A percentile compares a stretch with the other conserved stretches of the same genome.
phyloP scores from a whole-genome alignment of 1,140 invertebrate genomes.

The Hylaeus volcanicus region DNA sequence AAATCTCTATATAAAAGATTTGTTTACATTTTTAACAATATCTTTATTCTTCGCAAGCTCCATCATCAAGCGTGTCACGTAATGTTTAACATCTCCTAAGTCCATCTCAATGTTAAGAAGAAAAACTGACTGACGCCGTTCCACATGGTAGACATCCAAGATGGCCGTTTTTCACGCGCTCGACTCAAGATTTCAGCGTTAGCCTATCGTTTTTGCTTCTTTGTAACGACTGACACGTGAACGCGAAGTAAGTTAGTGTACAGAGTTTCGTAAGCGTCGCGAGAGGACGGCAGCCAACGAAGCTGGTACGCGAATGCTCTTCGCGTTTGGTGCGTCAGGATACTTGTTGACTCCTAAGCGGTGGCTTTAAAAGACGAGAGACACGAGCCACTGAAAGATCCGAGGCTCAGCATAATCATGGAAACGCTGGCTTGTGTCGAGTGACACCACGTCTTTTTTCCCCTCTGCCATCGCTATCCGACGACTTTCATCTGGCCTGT shows the following conservation, averaged over 20 bases:
- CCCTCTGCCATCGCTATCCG: background rate
- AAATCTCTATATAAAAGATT: too few species aligned
- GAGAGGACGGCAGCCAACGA: conserved; percentile 6
- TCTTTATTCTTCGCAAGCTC: too few species aligned
- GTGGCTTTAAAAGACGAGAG: conserved; percentile 28
- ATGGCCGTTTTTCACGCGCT: background rate
- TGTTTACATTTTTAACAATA: too few species aligned
- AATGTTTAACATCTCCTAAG: too few species aligned
- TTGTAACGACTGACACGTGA: background rate
- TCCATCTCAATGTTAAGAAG: too few species aligned
- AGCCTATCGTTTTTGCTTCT: background rate
- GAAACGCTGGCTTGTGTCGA: conserved; percentile 32
- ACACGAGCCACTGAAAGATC: conserved; percentile 48
- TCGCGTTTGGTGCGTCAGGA: conserved; percentile 16
- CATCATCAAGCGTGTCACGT: too few species aligned
- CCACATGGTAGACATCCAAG: too few species aligned
- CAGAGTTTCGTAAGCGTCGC: conserved; percentile 5
- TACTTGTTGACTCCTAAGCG: background rate
- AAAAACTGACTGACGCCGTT: too few species aligned
- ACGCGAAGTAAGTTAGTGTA: conserved; percentile 33
- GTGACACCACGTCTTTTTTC: conserved; percentile 28
- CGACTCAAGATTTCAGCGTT: background rate
- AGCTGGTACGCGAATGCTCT: conserved; percentile 30
- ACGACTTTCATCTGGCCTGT: background rate
- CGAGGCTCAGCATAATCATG: conserved; percentile 51